Evolutionary conservation across 2,797 vertebrate species (phyloP).

Genomic region (Sciaenops ocellatus): DNA sequence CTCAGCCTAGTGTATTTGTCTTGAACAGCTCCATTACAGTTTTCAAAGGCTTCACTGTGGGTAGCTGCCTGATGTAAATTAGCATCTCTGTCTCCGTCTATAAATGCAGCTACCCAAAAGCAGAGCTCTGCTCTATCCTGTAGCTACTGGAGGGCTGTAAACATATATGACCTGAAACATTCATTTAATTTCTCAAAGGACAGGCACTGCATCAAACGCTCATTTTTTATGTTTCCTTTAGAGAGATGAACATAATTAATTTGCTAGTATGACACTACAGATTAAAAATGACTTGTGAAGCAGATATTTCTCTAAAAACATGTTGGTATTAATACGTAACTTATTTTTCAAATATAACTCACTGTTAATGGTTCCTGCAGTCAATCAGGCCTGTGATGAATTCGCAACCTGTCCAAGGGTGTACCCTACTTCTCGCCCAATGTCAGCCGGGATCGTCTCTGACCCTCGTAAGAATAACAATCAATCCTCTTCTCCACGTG

Average conservation of each 20-base stretch:
- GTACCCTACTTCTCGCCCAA: too few species aligned
- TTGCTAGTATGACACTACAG: neutral
- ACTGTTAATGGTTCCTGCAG: too few species aligned
- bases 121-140: constrained; percentile 22
- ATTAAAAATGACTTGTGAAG: neutral
- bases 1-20: constrained; percentile 41
- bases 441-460: too few species aligned
- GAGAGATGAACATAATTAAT: neutral
- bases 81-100: constrained; percentile 45
- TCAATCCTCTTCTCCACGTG: neutral
- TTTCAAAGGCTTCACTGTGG: constrained; percentile 45
- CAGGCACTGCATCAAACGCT: neutral
- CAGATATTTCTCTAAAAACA: neutral
- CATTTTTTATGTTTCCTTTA: neutral
- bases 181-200: neutral
- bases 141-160: constrained; percentile 35
- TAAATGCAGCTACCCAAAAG: constrained; percentile 42
- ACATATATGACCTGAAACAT: constrained; percentile 20
- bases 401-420: too few species aligned
- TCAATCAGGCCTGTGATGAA: too few species aligned
- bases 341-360: neutral
- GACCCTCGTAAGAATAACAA: neutral
- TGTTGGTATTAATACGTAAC: neutral
- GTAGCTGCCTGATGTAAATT: constrained; percentile 49
- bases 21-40: constrained; percentile 46